Conservation (phyloP, 1,140 invertebrate genomes). For the Calephelis virginiensis region DNA sequence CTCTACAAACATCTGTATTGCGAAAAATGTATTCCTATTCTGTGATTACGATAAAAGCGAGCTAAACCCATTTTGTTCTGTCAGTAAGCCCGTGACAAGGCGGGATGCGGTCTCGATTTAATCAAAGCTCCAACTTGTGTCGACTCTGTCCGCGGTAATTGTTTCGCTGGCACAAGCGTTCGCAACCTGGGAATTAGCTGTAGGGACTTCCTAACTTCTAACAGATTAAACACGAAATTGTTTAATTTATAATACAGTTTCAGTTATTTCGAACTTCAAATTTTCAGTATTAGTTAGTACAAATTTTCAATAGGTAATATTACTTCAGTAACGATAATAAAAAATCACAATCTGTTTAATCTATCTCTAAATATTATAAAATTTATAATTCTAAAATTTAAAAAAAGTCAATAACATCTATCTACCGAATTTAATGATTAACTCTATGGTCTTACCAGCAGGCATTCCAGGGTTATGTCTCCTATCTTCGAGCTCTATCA, state of each 20-base stretch:
- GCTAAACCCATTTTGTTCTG: constrained; percentile 15
- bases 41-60: background rate
- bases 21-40: background rate
- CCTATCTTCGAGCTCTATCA: too few relatives aligned
- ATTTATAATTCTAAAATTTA: too few relatives aligned
- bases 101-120: constrained; percentile 12
- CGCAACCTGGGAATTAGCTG: constrained; percentile 9
- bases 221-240: background rate
- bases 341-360: too few relatives aligned
- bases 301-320: too few relatives aligned
- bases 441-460: too few relatives aligned
- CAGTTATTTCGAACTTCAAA: too few relatives aligned
- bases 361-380: too few relatives aligned
- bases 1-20: too few relatives aligned
- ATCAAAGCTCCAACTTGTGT: constrained; percentile 13
- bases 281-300: background rate
- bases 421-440: too few relatives aligned
- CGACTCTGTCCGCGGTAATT: constrained; percentile 9
- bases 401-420: too few relatives aligned
- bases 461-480: too few relatives aligned
- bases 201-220: constrained; percentile 3
- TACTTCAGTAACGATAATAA: too few relatives aligned
- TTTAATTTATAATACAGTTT: background rate
- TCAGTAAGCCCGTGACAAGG: constrained; percentile 6
- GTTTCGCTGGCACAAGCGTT: constrained; percentile 11